A percentile compares a stretch with the other conserved stretches of the same genome.
phyloP scores from a whole-genome alignment of 1,140 invertebrate species.

The Spodoptera litura region DNA sequence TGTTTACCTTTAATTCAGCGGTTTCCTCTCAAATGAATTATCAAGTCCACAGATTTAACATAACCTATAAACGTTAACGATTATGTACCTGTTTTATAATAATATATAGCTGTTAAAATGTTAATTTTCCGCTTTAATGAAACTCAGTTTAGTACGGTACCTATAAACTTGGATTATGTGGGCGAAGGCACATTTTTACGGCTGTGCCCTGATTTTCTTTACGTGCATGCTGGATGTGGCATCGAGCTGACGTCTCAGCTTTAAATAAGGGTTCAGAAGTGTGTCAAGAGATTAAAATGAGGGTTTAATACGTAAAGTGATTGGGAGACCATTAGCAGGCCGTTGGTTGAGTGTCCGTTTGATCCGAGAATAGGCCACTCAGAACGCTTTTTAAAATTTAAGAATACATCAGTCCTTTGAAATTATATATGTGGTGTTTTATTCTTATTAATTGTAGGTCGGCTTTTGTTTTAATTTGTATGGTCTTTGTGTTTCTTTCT shows the following conservation, averaged over 20 bases:
- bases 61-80: slow-evolving; percentile 61
- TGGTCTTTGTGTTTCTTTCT: no score
- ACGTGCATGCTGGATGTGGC: slow-evolving; percentile 54
- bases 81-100: slow-evolving; percentile 72
- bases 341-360: neutral
- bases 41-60: slow-evolving; percentile 59
- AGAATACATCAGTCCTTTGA: neutral
- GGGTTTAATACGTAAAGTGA: slow-evolving; percentile 5
- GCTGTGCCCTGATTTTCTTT: slow-evolving; percentile 68
- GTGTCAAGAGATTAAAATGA: slow-evolving; percentile 29
- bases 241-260: slow-evolving; percentile 9
- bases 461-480: no score
- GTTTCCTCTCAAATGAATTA: slow-evolving; percentile 59
- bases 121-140: slow-evolving; percentile 81
- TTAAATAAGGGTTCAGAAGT: neutral
- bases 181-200: slow-evolving; percentile 73
- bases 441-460: no score
- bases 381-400: no score
- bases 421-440: no score
- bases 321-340: slow-evolving; percentile 1
- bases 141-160: slow-evolving; percentile 74
- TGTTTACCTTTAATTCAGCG: slow-evolving; percentile 39
- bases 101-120: slow-evolving; percentile 83
- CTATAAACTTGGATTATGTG: slow-evolving; percentile 76
- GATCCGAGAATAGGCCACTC: neutral